Evolutionary conservation across 2,888 invertebrate genomes (phyloP).

Genomic region (Leptinotarsa haldemani): DNA sequence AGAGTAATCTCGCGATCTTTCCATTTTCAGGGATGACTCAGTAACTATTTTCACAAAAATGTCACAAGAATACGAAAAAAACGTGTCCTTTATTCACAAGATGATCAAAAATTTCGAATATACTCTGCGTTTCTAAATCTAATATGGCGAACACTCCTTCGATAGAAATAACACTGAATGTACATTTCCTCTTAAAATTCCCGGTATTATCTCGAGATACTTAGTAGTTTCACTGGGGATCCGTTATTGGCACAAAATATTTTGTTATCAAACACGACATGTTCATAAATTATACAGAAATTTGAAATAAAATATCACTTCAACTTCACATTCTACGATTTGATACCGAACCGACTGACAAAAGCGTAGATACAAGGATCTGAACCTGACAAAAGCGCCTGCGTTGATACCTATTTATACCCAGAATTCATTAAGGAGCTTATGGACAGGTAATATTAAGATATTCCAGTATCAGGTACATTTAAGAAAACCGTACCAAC

Average conservation of each 20-base stretch:
- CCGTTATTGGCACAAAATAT: too few species aligned
- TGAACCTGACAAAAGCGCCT: neutral
- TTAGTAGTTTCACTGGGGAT: too few species aligned
- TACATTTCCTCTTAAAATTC: neutral
- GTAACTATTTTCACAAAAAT: neutral
- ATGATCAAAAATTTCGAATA: neutral
- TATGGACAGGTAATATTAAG: neutral
- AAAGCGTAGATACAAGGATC: neutral
- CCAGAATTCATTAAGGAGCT: neutral
- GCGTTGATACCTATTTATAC: conserved; percentile 6
- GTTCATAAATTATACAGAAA: too few species aligned
- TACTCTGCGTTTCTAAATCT: neutral
- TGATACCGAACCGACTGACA: neutral
- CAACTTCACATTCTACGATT: neutral
- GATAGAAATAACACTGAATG: neutral
- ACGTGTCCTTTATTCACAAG: neutral
- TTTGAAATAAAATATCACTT: too few species aligned
- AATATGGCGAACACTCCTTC: conserved; percentile 7
- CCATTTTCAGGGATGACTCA: conserved; percentile 15
- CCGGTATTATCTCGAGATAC: neutral
- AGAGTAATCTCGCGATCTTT: conserved; percentile 52
- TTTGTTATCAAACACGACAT: too few species aligned
- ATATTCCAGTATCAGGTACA: neutral
- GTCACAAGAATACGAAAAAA: neutral
- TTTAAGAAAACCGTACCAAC: too few species aligned